Conservation (phyloP, 2,888 invertebrate genomes). For the Cyclophora albipunctata region DNA sequence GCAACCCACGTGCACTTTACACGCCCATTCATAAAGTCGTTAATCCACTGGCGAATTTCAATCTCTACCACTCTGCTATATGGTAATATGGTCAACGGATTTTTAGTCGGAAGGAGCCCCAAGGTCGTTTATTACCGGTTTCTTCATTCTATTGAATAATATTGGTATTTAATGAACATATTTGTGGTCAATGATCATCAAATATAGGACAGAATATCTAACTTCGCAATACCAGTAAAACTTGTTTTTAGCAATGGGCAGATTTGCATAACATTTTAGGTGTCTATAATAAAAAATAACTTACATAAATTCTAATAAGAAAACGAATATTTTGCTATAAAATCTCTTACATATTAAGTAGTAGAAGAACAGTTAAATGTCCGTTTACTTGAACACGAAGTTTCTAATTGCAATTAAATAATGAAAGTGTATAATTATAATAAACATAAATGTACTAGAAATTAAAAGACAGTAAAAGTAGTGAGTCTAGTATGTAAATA, state of each 20-base stretch:
- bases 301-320: too few relatives aligned
- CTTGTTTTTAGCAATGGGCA: background rate
- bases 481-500: constrained; percentile 18
- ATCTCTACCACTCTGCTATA: constrained; percentile 16
- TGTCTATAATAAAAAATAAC: too few relatives aligned
- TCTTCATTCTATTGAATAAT: constrained; percentile 18
- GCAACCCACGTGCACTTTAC: constrained; percentile 11
- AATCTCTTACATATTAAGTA: too few relatives aligned
- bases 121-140: constrained; percentile 42
- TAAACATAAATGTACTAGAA: constrained; percentile 1
- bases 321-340: too few relatives aligned
- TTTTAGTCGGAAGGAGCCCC: constrained; percentile 38
- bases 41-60: constrained; percentile 10
- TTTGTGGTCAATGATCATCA: constrained; percentile 3
- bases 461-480: constrained; percentile 15
- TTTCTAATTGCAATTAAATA: background rate
- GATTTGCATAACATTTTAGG: too few relatives aligned
- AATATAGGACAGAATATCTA: constrained; percentile 1
- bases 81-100: constrained; percentile 48
- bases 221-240: too few relatives aligned
- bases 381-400: too few relatives aligned
- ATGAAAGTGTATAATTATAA: constrained; percentile 9
- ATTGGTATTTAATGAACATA: background rate
- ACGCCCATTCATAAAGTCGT: constrained; percentile 13
- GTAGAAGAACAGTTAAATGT: too few relatives aligned